phyloP scores from a whole-genome alignment of 2,888 invertebrate genomes.

The Drosophila lutescens region DNA sequence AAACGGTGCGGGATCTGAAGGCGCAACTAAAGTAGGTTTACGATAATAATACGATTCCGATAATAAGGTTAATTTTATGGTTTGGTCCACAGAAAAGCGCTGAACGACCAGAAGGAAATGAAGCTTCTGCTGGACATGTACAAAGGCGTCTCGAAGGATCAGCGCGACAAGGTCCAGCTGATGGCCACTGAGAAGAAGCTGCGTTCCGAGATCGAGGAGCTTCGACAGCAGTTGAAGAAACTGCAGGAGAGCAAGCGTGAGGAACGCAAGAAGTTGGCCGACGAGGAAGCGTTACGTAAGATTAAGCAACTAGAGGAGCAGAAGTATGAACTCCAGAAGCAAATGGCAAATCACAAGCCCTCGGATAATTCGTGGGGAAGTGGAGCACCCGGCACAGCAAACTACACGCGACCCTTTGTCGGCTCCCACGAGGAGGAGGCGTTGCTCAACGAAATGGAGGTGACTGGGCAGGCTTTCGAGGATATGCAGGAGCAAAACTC shows the following conservation, averaged over 20 bases:
- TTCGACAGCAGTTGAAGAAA: constrained; percentile 93
- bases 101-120: constrained; percentile 97
- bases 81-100: constrained; percentile 89
- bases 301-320: constrained; percentile 97
- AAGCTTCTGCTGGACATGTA: constrained; percentile 97
- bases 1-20: constrained; percentile 89
- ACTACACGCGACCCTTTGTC: constrained; percentile 88
- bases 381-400: constrained; percentile 74
- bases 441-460: constrained; percentile 98
- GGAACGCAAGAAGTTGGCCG: constrained; percentile 94
- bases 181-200: constrained; percentile 98
- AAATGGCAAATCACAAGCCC: constrained; percentile 92
- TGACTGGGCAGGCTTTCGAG: constrained; percentile 99
- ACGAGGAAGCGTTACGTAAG: constrained; percentile 96
- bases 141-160: constrained; percentile 98
- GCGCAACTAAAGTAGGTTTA: constrained; percentile 93
- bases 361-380: constrained; percentile 83
- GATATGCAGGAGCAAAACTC: constrained; percentile 99
- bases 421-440: constrained; percentile 97
- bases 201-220: constrained; percentile 94
- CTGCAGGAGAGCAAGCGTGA: constrained; percentile 96
- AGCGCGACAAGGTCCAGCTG: constrained; percentile 96
- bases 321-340: constrained; percentile 95
- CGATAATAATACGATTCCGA: not conserved
- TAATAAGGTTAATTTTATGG: not conserved